A percentile compares a stretch with the other conserved stretches of the same genome.
Conservation (phyloP, 2,797 vertebrate species). For the Novumbra hubbsi region DNA sequence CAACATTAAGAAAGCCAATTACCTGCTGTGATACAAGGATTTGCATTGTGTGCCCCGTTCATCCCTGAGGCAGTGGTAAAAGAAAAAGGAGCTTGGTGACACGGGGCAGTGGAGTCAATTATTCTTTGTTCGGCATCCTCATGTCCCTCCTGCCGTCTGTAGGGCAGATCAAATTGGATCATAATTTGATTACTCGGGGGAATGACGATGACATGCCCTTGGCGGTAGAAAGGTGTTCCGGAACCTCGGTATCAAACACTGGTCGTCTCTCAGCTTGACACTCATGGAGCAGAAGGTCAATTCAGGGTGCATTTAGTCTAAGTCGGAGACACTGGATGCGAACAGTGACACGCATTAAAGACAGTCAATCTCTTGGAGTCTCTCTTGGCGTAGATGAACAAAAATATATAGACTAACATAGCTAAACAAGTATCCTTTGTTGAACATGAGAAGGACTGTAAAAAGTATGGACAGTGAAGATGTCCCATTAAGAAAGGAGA, state of each 20-base stretch:
- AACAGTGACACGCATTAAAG: not conserved
- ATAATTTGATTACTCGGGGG: constrained; percentile 67
- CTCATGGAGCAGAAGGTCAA: not conserved
- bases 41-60: not conserved
- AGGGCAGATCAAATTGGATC: constrained; percentile 61
- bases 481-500: not conserved
- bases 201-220: constrained; percentile 62
- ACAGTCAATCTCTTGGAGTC: too few species aligned
- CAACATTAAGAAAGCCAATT: not conserved
- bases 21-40: not conserved
- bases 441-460: not conserved
- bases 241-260: not conserved
- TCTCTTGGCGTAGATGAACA: constrained; percentile 6
- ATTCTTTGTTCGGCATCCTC: constrained; percentile 38
- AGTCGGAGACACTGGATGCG: not conserved
- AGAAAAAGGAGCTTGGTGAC: constrained; percentile 13
- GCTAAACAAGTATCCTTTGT: not conserved
- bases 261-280: constrained; percentile 16
- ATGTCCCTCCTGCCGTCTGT: constrained; percentile 52
- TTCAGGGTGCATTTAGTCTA: constrained; percentile 18
- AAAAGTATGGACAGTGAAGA: not conserved
- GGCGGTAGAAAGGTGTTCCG: constrained; percentile 48
- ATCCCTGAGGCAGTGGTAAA: constrained; percentile 30
- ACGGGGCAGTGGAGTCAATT: constrained; percentile 55
- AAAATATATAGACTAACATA: not conserved